Percentiles rank a stretch among this genome's conserved stretches.
phyloP scores from a whole-genome alignment of 2,113 vertebrate genomes.

The Pygoscelis adeliae region DNA sequence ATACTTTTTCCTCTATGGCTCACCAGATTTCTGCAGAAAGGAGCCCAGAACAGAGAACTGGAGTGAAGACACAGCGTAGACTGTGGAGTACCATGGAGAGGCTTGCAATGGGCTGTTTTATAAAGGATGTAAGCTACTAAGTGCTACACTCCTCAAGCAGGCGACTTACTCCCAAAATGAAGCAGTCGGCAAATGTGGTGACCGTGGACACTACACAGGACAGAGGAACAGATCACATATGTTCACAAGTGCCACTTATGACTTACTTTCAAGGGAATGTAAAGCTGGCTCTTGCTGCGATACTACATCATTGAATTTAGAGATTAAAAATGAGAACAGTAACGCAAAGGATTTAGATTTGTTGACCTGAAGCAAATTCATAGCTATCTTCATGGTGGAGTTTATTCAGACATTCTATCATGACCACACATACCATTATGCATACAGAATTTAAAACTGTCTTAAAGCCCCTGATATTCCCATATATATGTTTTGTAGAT shows the following conservation, averaged over 20 bases:
- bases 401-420: background rate
- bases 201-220: too few species aligned
- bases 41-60: background rate
- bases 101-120: background rate
- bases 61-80: background rate
- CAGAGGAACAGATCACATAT: background rate
- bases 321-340: background rate
- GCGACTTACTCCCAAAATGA: background rate
- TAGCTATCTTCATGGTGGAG: background rate
- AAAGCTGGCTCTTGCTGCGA: background rate
- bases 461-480: background rate
- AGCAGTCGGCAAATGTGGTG: background rate
- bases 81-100: background rate
- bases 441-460: background rate
- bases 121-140: rapidly evolving
- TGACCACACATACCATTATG: background rate
- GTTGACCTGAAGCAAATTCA: background rate
- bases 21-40: background rate
- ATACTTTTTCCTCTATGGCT: background rate
- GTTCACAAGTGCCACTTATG: background rate
- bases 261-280: background rate
- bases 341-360: background rate
- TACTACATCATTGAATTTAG: background rate
- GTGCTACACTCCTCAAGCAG: background rate
- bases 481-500: background rate